Evolutionary conservation across 2,888 invertebrate species (phyloP).

Genomic region (Geophilus truncorum): DNA sequence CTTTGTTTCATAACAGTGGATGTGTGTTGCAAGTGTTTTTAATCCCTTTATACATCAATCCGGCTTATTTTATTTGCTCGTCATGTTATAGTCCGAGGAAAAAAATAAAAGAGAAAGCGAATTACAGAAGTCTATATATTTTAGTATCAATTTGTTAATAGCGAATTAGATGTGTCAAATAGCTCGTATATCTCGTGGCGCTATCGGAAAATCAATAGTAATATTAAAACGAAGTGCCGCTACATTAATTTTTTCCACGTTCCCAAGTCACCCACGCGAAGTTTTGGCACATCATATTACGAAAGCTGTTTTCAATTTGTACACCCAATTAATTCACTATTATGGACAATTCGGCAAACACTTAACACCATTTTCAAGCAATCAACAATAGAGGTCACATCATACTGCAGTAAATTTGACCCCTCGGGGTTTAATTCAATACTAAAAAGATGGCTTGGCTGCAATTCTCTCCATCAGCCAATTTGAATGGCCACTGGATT

Average conservation of each 20-base stretch:
- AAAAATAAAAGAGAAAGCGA: neutral
- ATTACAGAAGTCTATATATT: neutral
- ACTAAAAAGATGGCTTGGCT: neutral
- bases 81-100: too few species aligned
- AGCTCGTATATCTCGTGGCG: neutral
- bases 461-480: slow-evolving; percentile 4
- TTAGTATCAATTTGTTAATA: neutral
- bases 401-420: neutral
- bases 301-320: neutral
- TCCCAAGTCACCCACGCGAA: neutral
- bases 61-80: neutral
- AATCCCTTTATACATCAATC: neutral
- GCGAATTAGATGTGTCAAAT: neutral
- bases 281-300: neutral
- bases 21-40: neutral
- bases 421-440: neutral
- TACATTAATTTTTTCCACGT: neutral
- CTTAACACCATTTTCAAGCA: neutral
- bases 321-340: neutral
- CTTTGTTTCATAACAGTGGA: neutral
- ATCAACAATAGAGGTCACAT: neutral
- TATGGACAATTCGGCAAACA: neutral
- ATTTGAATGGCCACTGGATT: neutral
- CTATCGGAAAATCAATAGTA: neutral
- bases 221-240: neutral